Conservation (phyloP, 2,797 vertebrate genomes). For the Gorsachius magnificus region DNA sequence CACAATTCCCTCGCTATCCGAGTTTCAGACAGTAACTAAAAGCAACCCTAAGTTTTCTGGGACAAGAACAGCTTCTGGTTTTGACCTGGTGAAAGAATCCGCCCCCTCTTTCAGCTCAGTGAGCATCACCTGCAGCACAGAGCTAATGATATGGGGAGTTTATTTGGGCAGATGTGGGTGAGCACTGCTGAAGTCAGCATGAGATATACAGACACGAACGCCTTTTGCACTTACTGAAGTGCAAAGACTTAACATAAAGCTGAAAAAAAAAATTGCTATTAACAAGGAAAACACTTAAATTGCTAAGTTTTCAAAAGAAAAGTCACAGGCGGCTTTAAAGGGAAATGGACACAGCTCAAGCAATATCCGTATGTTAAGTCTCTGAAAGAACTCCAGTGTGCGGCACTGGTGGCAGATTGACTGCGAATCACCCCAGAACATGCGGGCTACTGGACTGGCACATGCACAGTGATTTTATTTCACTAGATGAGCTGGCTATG, state of each 20-base stretch:
- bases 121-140: not conserved
- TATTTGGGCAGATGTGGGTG: not conserved
- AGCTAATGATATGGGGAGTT: not conserved
- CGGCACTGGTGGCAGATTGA: constrained; percentile 1
- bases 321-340: not conserved
- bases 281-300: not conserved
- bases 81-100: not conserved
- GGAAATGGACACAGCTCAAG: not conserved
- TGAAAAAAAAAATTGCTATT: not conserved
- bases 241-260: not conserved
- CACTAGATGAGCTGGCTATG: not conserved
- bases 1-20: not conserved
- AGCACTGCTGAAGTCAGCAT: not conserved
- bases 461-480: not conserved
- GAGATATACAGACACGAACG: not conserved
- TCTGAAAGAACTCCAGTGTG: not conserved
- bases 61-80: not conserved
- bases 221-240: not conserved
- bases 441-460: not conserved
- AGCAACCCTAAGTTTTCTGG: not conserved
- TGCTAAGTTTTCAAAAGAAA: not conserved
- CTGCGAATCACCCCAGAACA: not conserved
- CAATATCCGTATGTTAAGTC: not conserved
- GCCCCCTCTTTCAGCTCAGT: not conserved
- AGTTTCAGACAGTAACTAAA: not conserved